These are phyloP conservation scores for Eulemur macaco DNA, from an alignment of 2,113 vertebrate genomes.

Conservation along the genomic window DNA sequence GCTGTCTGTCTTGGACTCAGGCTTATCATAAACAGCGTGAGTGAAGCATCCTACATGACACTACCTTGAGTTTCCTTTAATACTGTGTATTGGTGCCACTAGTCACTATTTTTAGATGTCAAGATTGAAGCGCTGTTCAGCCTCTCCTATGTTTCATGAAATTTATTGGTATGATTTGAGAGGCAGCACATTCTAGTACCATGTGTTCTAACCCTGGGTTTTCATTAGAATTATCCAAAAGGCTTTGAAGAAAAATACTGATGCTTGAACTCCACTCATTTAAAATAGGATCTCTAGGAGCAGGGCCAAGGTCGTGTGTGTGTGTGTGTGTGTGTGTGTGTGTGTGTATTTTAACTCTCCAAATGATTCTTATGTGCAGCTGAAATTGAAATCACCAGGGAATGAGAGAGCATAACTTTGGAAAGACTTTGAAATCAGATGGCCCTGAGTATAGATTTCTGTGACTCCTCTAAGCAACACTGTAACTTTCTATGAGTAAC, in stretches of 20 bases:
- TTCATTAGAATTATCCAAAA: constrained; percentile 47
- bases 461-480: background rate
- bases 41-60: constrained; percentile 1
- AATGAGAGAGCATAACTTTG: constrained; percentile 13
- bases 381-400: constrained; percentile 4
- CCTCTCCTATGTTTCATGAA: constrained; percentile 59
- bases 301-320: background rate
- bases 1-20: background rate
- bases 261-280: background rate
- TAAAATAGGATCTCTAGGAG: constrained; percentile 32
- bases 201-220: constrained; percentile 36
- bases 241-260: constrained; percentile 53
- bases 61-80: constrained; percentile 34
- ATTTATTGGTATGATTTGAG: constrained; percentile 39
- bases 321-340: background rate
- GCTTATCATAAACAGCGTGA: background rate
- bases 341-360: background rate
- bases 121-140: background rate
- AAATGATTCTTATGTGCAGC: constrained; percentile 13
- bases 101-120: constrained; percentile 42
- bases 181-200: background rate
- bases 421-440: background rate
- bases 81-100: background rate
- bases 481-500: background rate
- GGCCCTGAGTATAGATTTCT: background rate